These are phyloP conservation scores for Ormia ochracea DNA, from an alignment of 2,888 invertebrate genomes.

Conservation along the genomic window DNA sequence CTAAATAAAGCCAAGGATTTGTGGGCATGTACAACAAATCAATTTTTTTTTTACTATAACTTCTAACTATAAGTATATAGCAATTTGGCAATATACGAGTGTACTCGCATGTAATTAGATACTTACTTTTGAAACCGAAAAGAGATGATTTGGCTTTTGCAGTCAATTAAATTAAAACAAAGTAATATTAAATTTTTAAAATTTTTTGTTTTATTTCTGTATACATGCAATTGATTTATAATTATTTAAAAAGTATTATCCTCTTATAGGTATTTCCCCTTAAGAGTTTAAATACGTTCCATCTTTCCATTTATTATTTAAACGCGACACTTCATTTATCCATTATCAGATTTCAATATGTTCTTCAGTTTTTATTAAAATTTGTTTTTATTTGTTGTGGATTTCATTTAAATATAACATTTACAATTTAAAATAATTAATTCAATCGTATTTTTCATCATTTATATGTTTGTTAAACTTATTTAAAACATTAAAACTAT, in stretches of 20 bases:
- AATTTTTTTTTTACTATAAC: too few relatives aligned
- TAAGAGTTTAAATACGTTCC: constrained; percentile 24
- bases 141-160: not conserved
- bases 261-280: constrained; percentile 33
- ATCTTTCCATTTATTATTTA: constrained; percentile 19
- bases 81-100: too few relatives aligned
- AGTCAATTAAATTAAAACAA: constrained; percentile 6
- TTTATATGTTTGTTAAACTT: constrained; percentile 48
- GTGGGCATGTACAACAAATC: too few relatives aligned
- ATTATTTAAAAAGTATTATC: constrained; percentile 52
- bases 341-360: constrained; percentile 20
- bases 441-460: constrained; percentile 47
- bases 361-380: constrained; percentile 24
- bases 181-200: constrained; percentile 16
- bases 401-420: constrained; percentile 58
- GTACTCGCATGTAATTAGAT: too few relatives aligned
- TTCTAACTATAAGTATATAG: too few relatives aligned
- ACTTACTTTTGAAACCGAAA: not conserved
- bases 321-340: constrained; percentile 20
- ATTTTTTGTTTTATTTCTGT: constrained; percentile 52
- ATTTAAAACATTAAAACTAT: constrained; percentile 53
- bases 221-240: constrained; percentile 62
- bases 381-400: constrained; percentile 45
- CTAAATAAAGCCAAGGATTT: too few relatives aligned
- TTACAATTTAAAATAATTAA: constrained; percentile 59